Evolutionary conservation across 2,113 vertebrate species (phyloP).

Genomic region (Rallus limicola): DNA sequence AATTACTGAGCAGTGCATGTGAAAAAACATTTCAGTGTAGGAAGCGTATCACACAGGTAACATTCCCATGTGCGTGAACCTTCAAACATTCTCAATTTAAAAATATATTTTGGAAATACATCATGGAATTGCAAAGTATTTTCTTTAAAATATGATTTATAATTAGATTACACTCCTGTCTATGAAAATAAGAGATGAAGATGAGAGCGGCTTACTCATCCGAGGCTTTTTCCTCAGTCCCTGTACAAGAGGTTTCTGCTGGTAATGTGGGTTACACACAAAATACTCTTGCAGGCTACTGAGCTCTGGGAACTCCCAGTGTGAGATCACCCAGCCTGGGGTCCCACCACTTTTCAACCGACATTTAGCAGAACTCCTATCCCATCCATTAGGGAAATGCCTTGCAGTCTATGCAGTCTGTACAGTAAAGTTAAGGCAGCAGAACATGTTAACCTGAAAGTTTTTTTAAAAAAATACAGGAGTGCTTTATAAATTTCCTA

Average conservation of each 20-base stretch:
- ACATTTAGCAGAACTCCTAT: neutral
- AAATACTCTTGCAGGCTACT: neutral
- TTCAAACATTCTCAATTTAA: neutral
- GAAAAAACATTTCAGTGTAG: neutral
- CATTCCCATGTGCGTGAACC: neutral
- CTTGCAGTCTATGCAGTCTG: neutral
- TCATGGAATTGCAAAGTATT: neutral
- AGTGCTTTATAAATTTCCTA: neutral
- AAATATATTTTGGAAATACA: neutral
- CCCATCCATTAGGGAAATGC: neutral
- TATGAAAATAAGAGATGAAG: neutral
- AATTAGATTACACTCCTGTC: neutral
- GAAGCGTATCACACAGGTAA: neutral
- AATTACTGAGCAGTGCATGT: conserved; percentile 11
- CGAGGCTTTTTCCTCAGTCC: neutral
- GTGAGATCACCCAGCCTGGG: neutral
- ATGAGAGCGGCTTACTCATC: neutral
- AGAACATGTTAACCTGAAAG: neutral
- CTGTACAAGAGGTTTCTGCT: neutral
- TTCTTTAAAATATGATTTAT: neutral
- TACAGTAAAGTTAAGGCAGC: neutral
- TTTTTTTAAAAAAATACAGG: neutral
- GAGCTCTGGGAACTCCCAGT: neutral
- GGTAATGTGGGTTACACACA: neutral
- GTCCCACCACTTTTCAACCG: neutral